phyloP scores from a whole-genome alignment of 2,113 vertebrate genomes.

The Dicaeum eximium region DNA sequence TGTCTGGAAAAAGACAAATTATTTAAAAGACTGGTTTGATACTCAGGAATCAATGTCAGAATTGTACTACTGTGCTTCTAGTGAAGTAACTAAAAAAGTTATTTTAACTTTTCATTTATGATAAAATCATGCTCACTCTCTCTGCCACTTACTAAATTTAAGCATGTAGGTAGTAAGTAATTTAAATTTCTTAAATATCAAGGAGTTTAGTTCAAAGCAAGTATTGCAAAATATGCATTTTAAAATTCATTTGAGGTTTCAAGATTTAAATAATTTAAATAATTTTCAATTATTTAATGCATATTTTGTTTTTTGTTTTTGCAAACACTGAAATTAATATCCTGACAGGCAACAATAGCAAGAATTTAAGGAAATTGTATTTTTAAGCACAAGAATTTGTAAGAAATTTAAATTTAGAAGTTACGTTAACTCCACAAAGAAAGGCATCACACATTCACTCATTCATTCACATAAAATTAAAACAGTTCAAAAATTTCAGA shows the following conservation, averaged over 20 bases:
- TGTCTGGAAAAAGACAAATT: not conserved
- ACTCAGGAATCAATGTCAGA: not conserved
- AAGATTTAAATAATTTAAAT: too few species aligned
- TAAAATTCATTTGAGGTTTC: not conserved
- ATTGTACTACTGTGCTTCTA: not conserved
- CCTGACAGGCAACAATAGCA: not conserved
- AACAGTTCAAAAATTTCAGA: not conserved
- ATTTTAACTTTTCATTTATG: not conserved
- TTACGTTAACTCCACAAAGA: not conserved
- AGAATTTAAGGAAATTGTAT: not conserved
- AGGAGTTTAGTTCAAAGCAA: conserved; percentile 8
- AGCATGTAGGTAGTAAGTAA: not conserved
- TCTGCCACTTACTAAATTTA: not conserved
- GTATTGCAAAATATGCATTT: not conserved
- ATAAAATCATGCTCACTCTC: not conserved
- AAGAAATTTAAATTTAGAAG: not conserved
- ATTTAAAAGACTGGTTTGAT: not conserved
- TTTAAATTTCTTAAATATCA: conserved; percentile 9
- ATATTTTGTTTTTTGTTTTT: not conserved
- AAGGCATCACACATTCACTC: not conserved
- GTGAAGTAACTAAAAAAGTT: not conserved
- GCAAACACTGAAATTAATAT: not conserved
- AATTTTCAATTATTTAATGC: not conserved
- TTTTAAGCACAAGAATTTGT: not conserved
- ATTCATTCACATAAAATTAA: not conserved